phyloP scores from a whole-genome alignment of 2,113 vertebrate species.

The Oenanthe oenanthe region DNA sequence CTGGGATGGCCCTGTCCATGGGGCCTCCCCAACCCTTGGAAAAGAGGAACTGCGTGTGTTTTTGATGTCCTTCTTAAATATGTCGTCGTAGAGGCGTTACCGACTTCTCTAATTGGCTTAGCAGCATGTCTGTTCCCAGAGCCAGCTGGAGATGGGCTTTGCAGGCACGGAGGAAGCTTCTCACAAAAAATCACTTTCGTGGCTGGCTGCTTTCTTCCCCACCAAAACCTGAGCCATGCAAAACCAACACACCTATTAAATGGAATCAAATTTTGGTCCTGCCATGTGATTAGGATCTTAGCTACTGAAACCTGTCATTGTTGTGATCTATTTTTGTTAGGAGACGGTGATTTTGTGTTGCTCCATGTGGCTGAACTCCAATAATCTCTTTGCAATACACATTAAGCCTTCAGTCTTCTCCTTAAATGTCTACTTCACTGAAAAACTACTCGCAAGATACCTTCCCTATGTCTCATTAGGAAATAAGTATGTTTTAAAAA shows the following conservation, averaged over 20 bases:
- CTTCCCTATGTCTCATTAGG: background rate
- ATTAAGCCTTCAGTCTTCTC: background rate
- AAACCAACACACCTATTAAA: background rate
- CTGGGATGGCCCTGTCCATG: rapidly evolving
- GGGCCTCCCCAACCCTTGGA: rapidly evolving
- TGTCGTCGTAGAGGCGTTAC: too few species aligned
- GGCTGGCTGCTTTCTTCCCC: background rate
- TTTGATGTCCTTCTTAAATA: background rate
- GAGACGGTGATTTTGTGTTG: background rate
- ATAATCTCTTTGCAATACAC: background rate
- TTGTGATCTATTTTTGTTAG: rapidly evolving
- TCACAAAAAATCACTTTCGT: background rate
- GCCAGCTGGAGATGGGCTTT: background rate
- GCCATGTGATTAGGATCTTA: background rate
- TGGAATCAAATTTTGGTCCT: background rate
- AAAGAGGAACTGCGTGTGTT: rapidly evolving
- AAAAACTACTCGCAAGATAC: background rate
- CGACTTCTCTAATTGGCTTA: rapidly evolving
- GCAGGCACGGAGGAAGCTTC: background rate
- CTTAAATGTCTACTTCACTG: background rate
- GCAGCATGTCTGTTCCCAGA: too few species aligned
- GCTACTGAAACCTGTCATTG: background rate
- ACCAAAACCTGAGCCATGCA: background rate
- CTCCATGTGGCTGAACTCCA: background rate
- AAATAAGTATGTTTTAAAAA: background rate